Evolutionary conservation across 2,888 invertebrate species (phyloP).

Genomic region (Chymomyza amoena): DNA sequence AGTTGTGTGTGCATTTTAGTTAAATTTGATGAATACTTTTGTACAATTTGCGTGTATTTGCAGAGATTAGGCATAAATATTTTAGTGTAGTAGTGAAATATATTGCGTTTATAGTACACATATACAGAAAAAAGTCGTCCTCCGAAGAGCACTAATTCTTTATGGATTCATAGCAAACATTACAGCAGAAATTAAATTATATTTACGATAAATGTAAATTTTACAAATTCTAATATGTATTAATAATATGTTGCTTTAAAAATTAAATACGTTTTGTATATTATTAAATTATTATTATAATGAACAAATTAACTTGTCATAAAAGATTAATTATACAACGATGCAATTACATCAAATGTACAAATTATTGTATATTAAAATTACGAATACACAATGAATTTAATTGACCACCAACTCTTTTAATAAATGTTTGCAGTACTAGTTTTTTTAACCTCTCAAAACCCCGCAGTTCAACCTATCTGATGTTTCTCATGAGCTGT

Average conservation of each 20-base stretch:
- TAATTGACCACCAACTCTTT: background rate
- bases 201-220: background rate
- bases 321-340: background rate
- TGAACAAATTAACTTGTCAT: background rate
- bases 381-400: background rate
- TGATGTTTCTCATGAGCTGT: background rate
- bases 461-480: background rate
- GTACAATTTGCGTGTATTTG: background rate
- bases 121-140: background rate
- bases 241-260: background rate
- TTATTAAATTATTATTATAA: background rate
- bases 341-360: background rate
- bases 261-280: background rate
- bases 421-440: background rate
- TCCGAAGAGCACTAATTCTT: no score
- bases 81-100: background rate
- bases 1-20: slow-evolving; percentile 2
- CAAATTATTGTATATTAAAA: background rate
- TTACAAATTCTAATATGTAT: background rate
- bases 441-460: background rate
- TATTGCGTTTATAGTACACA: background rate
- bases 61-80: background rate
- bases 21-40: background rate
- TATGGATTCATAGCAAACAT: no score
- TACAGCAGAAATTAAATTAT: no score